Evolutionary conservation across 1,140 invertebrate species (phyloP).

Genomic region (Dysdera silvatica): DNA sequence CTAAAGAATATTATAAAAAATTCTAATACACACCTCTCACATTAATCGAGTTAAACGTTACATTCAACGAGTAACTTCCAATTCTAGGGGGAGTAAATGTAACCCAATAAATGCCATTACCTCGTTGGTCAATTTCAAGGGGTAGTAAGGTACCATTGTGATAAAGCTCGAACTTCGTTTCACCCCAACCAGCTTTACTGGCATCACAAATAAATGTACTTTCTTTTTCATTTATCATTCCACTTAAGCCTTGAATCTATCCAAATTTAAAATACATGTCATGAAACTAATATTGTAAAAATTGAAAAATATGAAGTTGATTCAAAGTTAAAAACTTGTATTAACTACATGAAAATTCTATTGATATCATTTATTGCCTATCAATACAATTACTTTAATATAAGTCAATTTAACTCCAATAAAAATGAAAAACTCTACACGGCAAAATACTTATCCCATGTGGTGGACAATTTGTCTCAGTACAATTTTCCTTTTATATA

Average conservation of each 20-base stretch:
- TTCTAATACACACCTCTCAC: conserved; percentile 65
- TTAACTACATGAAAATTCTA: no score
- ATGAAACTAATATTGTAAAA: no score
- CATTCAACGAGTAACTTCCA: conserved; percentile 86
- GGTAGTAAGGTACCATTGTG: conserved; percentile 61
- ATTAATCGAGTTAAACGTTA: conserved; percentile 91
- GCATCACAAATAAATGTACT: conserved; percentile 76
- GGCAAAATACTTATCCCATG: no score
- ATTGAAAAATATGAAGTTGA: no score
- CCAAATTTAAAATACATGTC: no score
- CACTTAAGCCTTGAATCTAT: conserved; percentile 60
- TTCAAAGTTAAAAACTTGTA: no score
- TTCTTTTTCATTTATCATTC: conserved; percentile 63
- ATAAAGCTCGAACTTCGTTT: conserved; percentile 79
- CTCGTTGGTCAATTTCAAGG: conserved; percentile 71
- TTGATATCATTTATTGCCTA: no score
- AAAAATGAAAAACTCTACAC: no score
- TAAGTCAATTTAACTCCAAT: no score
- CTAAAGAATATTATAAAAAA: background rate
- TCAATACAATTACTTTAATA: no score
- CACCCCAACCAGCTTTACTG: conserved; percentile 72
- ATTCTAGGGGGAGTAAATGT: conserved; percentile 79
- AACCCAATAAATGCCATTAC: conserved; percentile 70
- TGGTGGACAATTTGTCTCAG: no score
- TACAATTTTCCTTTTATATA: no score